phyloP scores from a whole-genome alignment of 1,140 invertebrate species.

The Chymomyza costata region DNA sequence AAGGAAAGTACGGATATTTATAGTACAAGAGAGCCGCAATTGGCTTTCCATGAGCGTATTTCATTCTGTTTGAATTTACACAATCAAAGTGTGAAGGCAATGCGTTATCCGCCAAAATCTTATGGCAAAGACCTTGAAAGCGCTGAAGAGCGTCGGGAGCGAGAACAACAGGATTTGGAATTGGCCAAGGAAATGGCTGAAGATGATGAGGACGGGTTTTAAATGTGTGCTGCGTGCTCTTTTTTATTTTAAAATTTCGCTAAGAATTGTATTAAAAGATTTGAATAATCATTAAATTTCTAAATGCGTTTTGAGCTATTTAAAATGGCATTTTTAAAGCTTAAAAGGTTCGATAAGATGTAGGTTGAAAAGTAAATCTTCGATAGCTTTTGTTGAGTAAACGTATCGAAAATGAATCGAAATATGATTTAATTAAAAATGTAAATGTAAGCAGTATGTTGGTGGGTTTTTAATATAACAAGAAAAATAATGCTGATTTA shows the following conservation, averaged over 20 bases:
- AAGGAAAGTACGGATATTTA: slow-evolving; percentile 98
- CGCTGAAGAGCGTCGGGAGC: slow-evolving; percentile 95
- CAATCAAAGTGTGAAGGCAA: slow-evolving; percentile 98
- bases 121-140: slow-evolving; percentile 99
- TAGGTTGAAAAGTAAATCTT: too few relatives aligned
- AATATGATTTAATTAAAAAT: too few relatives aligned
- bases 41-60: slow-evolving; percentile 98
- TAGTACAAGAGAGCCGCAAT: slow-evolving; percentile 95
- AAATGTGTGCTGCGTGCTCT: slow-evolving; percentile 28
- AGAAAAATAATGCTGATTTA: too few relatives aligned
- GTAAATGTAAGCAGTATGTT: too few relatives aligned
- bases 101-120: slow-evolving; percentile 99
- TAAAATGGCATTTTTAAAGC: too few relatives aligned
- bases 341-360: too few relatives aligned
- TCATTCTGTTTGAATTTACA: slow-evolving; percentile 98
- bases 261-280: slow-evolving; percentile 13
- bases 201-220: slow-evolving; percentile 96
- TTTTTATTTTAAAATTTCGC: slow-evolving; percentile 10
- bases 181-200: slow-evolving; percentile 99
- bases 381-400: too few relatives aligned
- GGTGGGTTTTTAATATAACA: too few relatives aligned
- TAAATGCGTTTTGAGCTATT: too few relatives aligned
- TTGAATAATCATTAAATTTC: too few relatives aligned
- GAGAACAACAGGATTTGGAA: slow-evolving; percentile 98
- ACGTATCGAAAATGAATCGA: too few relatives aligned